Percentiles rank a stretch among this genome's conserved stretches.
Evolutionary conservation across 2,888 invertebrate species (phyloP).

Genomic region (Eristalis pertinax): DNA sequence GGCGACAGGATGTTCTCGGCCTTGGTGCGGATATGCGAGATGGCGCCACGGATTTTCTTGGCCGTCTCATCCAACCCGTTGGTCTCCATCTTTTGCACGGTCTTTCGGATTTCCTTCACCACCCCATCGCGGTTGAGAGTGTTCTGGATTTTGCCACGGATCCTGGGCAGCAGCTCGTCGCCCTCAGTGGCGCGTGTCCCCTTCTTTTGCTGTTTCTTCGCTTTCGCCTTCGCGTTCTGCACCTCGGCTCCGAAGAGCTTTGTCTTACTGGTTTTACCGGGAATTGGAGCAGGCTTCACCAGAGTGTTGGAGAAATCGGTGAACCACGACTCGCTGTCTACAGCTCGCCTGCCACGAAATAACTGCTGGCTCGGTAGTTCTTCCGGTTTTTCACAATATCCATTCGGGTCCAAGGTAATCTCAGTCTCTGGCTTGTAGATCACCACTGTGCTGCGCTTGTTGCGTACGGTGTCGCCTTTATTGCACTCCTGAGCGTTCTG

Average conservation of each 20-base stretch:
- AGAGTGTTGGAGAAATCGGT: conserved; percentile 76
- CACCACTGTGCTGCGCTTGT: conserved; percentile 78
- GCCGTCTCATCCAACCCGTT: conserved; percentile 46
- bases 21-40: conserved; percentile 19
- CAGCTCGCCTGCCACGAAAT: conserved; percentile 75
- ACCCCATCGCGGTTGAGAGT: conserved; percentile 19
- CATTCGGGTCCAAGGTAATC: conserved; percentile 38
- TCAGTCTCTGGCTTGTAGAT: conserved; percentile 77
- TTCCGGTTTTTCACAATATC: conserved; percentile 66
- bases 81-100: conserved; percentile 39
- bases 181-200: not conserved
- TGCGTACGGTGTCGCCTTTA: conserved; percentile 70
- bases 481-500: conserved; percentile 73
- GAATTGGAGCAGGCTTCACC: conserved; percentile 77
- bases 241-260: not conserved
- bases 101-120: conserved; percentile 45
- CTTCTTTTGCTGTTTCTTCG: not conserved
- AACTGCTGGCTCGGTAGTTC: conserved; percentile 18
- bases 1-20: conserved; percentile 34
- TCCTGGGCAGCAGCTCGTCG: conserved; percentile 32
- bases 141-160: conserved; percentile 42
- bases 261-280: conserved; percentile 11
- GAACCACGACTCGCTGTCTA: conserved; percentile 77
- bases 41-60: conserved; percentile 57
- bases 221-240: not conserved